These are phyloP conservation scores for human (Homo sapiens) DNA, from an alignment of 2,113 vertebrate species.

Conservation along the genomic window DNA sequence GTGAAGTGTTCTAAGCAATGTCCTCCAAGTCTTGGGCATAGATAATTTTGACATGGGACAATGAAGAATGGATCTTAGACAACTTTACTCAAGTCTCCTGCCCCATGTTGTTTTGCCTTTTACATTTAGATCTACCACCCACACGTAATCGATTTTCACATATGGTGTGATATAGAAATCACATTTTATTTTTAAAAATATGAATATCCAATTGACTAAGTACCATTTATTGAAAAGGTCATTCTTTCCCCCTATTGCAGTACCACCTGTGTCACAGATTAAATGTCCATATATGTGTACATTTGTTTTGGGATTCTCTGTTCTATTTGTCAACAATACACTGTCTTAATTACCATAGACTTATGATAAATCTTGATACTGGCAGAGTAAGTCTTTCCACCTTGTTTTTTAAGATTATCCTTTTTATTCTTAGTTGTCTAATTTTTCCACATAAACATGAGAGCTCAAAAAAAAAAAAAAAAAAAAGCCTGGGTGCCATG, in stretches of 20 bases:
- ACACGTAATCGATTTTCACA: background rate
- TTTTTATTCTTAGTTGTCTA: background rate
- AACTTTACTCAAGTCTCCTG: background rate
- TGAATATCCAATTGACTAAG: background rate
- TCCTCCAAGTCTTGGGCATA: background rate
- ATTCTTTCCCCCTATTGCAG: background rate
- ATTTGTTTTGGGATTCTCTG: background rate
- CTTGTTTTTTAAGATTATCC: background rate
- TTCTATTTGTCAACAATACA: background rate
- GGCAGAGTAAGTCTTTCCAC: background rate
- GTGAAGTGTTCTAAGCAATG: background rate
- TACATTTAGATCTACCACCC: background rate
- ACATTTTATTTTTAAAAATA: background rate
- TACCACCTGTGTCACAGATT: background rate
- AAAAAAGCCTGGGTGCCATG: too few relatives aligned
- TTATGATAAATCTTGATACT: background rate
- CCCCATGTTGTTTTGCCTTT: background rate
- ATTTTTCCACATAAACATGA: background rate
- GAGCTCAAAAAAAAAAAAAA: background rate
- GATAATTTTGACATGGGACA: background rate
- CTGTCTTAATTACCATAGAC: background rate
- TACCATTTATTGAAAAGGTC: background rate
- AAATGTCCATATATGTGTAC: background rate
- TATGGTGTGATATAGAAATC: background rate
- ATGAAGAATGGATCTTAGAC: background rate